A percentile compares a stretch with the other conserved stretches of the same genome.
phyloP scores from a whole-genome alignment of 2,888 invertebrate genomes.

The Dolichomitus sp. region DNA sequence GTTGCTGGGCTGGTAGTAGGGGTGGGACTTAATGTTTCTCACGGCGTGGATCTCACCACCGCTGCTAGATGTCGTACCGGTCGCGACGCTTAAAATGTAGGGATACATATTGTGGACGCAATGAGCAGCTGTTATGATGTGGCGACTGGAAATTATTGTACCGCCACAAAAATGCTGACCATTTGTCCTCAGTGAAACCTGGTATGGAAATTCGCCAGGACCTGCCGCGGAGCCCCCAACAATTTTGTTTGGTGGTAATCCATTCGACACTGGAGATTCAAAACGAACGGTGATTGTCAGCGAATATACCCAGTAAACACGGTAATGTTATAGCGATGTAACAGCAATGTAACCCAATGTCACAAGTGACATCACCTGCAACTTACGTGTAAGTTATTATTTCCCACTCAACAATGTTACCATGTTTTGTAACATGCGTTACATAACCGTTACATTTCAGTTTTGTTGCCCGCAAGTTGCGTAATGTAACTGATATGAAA shows the following conservation, averaged over 20 bases:
- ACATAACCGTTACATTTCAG: too few relatives aligned
- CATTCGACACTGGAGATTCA: too few relatives aligned
- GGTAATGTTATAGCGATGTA: too few relatives aligned
- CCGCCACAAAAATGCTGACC: conserved; percentile 44
- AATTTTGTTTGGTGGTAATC: conserved; percentile 21
- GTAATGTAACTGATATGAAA: too few relatives aligned
- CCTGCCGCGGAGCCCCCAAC: conserved; percentile 25
- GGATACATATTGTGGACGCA: background rate
- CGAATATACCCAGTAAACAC: too few relatives aligned
- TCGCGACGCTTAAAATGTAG: conserved; percentile 11
- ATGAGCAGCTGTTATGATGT: conserved; percentile 55
- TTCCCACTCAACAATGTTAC: too few relatives aligned
- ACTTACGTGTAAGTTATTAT: too few relatives aligned
- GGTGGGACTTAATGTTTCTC: conserved; percentile 2
- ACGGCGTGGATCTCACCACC: conserved; percentile 38
- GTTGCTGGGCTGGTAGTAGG: conserved; percentile 24
- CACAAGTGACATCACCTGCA: too few relatives aligned
- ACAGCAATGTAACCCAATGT: too few relatives aligned
- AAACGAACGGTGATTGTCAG: too few relatives aligned
- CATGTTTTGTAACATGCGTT: too few relatives aligned
- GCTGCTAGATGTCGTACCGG: conserved; percentile 30
- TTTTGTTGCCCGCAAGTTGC: too few relatives aligned
- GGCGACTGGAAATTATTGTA: conserved; percentile 15
- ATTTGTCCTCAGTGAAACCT: conserved; percentile 24
- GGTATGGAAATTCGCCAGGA: conserved; percentile 45